phyloP scores from a whole-genome alignment of 2,113 vertebrate species.

The Butastur rufipennis region DNA sequence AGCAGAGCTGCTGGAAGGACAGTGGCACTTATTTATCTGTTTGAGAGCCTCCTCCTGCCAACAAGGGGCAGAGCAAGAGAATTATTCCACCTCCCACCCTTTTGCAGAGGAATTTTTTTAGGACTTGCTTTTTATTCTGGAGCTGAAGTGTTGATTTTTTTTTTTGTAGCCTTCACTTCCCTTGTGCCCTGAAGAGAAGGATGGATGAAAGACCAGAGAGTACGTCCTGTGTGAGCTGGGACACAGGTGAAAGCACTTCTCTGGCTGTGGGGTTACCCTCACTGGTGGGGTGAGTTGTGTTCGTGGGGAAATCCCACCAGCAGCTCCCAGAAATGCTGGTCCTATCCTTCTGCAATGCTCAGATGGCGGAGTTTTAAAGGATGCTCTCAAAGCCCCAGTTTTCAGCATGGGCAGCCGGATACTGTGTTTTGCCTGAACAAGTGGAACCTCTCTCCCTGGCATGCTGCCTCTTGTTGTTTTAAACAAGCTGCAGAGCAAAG shows the following conservation, averaged over 20 bases:
- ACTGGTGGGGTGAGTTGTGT: neutral
- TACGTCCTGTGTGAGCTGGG: neutral
- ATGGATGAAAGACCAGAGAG: neutral
- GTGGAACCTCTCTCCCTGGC: neutral
- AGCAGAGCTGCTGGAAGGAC: neutral
- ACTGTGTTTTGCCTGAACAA: neutral
- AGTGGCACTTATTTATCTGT: neutral
- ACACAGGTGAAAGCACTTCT: neutral
- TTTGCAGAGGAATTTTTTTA: neutral
- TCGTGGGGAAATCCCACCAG: neutral
- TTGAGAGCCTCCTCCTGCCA: neutral
- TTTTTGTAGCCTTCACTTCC: neutral
- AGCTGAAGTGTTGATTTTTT: neutral
- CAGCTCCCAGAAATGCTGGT: neutral
- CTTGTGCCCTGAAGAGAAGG: neutral
- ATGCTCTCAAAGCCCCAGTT: neutral
- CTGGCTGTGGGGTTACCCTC: neutral
- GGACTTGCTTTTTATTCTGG: neutral
- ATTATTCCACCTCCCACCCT: neutral
- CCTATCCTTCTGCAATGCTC: rapidly evolving
- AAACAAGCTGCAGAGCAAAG: conserved; percentile 11
- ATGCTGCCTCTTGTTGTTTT: conserved; percentile 17
- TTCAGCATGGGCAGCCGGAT: neutral
- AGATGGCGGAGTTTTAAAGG: neutral
- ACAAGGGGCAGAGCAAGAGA: neutral